These are phyloP conservation scores for Archaeoteleia sp. DNA, from an alignment of 2,888 invertebrate species.

Conservation along the genomic window DNA sequence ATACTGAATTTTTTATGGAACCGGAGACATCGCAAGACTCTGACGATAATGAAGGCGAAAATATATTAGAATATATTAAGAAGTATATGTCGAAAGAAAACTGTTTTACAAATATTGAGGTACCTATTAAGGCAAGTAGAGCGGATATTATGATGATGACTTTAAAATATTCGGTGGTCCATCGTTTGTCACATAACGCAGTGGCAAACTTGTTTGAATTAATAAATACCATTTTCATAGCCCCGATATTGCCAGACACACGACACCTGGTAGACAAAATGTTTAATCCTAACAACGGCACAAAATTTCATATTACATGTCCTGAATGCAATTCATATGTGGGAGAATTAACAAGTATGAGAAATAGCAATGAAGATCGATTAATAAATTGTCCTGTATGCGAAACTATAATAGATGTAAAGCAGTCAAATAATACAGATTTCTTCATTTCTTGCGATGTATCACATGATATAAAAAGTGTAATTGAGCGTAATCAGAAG, in stretches of 20 bases:
- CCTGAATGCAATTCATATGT: background rate
- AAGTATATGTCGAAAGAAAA: no score
- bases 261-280: conserved; percentile 16
- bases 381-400: background rate
- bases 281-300: background rate
- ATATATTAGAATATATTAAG: no score
- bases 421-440: conserved; percentile 6
- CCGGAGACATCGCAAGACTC: no score
- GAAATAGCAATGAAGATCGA: background rate
- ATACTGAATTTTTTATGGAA: no score
- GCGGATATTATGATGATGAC: no score
- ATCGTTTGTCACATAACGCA: no score
- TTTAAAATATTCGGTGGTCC: no score
- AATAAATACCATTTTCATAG: conserved; percentile 9
- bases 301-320: conserved; percentile 6
- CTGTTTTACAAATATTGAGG: no score
- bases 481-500: conserved; percentile 15
- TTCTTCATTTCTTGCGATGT: conserved; percentile 25
- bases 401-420: background rate
- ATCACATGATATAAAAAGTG: conserved; percentile 4
- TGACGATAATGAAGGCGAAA: no score
- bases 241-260: conserved; percentile 16
- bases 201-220: conserved; percentile 5
- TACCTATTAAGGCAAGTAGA: no score
- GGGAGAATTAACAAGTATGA: background rate